These are phyloP conservation scores for Momotus momota DNA, from an alignment of 2,797 vertebrate species.

Conservation along the genomic window DNA sequence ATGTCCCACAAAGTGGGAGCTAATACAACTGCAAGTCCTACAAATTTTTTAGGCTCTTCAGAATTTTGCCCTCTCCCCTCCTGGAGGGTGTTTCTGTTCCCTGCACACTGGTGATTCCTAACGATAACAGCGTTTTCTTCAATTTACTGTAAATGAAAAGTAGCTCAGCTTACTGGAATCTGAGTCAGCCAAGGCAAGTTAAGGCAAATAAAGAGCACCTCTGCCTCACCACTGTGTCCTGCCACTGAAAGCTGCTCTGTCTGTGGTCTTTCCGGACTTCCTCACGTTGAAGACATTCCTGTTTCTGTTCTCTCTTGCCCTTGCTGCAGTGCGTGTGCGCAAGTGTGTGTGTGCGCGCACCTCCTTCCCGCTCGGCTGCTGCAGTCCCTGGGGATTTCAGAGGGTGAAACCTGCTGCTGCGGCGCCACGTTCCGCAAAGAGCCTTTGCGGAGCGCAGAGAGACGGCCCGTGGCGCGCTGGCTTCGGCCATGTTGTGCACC, in stretches of 20 bases:
- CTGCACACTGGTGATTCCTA: constrained; percentile 22
- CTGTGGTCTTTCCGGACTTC: constrained; percentile 58
- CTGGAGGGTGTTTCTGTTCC: constrained; percentile 45
- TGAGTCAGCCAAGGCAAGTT: constrained; percentile 67
- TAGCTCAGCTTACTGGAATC: constrained; percentile 60
- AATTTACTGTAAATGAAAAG: constrained; percentile 63
- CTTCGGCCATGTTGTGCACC: not conserved
- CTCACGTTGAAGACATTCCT: constrained; percentile 43
- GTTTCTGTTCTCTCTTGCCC: constrained; percentile 63
- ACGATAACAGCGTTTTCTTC: constrained; percentile 50
- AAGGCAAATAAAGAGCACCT: constrained; percentile 53
- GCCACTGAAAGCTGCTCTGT: not conserved
- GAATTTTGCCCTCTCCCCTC: not conserved
- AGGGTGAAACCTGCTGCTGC: not conserved
- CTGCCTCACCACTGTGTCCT: constrained; percentile 38
- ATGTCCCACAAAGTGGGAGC: not conserved
- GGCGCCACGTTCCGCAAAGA: fast-evolving
- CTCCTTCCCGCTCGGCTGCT: not conserved
- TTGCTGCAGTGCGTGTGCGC: not conserved
- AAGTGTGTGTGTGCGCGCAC: not conserved
- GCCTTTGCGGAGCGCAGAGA: not conserved
- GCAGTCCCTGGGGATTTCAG: not conserved
- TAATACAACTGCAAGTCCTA: not conserved
- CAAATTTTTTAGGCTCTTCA: not conserved
- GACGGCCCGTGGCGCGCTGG: not conserved